Evolutionary conservation across 2,888 invertebrate genomes (phyloP).

Genomic region (Megamerina dolium): DNA sequence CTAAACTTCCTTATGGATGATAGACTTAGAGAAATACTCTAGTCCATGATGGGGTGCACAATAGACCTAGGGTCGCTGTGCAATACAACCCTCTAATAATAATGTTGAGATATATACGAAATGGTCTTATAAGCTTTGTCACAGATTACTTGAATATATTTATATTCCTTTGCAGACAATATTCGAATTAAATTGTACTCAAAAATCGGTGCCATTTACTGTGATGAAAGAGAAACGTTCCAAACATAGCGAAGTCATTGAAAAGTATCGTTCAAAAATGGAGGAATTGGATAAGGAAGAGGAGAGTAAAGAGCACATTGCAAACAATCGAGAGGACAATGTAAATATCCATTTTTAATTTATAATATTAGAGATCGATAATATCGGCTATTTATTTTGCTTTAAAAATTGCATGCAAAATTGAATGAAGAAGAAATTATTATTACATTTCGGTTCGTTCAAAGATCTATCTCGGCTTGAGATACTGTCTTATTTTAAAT

Average conservation of each 20-base stretch:
- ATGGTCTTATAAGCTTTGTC: too few relatives aligned
- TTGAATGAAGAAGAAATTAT: too few relatives aligned
- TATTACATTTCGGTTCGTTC: too few relatives aligned
- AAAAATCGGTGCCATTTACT: constrained; percentile 68
- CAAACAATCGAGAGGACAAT: constrained; percentile 35
- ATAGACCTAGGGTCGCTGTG: too few relatives aligned
- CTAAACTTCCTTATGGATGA: too few relatives aligned
- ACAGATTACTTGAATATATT: too few relatives aligned
- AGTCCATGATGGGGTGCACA: too few relatives aligned
- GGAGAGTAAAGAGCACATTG: constrained; percentile 33
- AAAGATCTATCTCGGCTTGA: too few relatives aligned
- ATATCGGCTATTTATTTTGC: neutral
- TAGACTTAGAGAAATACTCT: too few relatives aligned
- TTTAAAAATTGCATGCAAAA: neutral
- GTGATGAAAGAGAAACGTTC: constrained; percentile 86
- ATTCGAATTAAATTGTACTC: constrained; percentile 81
- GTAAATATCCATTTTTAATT: constrained; percentile 18
- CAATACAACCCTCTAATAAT: too few relatives aligned
- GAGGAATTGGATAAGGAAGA: constrained; percentile 38
- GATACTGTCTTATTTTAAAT: too few relatives aligned
- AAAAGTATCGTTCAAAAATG: constrained; percentile 47
- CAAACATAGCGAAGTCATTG: constrained; percentile 57
- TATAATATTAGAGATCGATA: neutral
- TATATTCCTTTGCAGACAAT: constrained; percentile 58
- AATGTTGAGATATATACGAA: too few relatives aligned